phyloP scores from a whole-genome alignment of 2,113 vertebrate genomes.

The Tinamus guttatus region DNA sequence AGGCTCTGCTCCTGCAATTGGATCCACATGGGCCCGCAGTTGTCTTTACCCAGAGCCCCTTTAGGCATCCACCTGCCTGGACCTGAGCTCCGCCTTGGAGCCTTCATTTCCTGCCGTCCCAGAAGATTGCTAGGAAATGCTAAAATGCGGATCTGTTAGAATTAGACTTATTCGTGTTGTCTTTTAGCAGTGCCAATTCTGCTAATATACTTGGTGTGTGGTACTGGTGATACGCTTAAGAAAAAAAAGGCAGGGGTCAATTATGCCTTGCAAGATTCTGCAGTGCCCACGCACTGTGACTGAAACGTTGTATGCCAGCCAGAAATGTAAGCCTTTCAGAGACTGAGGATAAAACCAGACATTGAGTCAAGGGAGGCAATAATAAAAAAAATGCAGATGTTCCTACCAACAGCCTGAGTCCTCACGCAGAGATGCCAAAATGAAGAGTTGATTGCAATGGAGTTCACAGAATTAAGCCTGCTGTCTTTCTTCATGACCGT shows the following conservation, averaged over 20 bases:
- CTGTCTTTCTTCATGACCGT: not conserved
- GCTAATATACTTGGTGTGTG: not conserved
- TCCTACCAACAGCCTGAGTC: not conserved
- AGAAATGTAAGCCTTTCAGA: constrained; percentile 3
- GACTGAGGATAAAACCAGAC: not conserved
- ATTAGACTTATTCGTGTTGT: not conserved
- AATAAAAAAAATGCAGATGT: not conserved
- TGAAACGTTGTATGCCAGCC: not conserved
- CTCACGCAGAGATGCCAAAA: not conserved
- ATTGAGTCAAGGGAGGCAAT: not conserved
- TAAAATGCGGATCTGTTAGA: not conserved
- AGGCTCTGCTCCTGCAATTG: constrained; percentile 33
- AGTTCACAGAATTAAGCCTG: not conserved
- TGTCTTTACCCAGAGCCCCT: not conserved
- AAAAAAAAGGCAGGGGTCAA: constrained; percentile 57
- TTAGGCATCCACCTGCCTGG: constrained; percentile 51
- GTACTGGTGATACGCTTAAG: not conserved
- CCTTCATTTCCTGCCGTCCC: constrained; percentile 54
- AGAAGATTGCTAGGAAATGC: not conserved
- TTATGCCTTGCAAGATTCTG: not conserved
- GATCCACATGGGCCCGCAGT: not conserved
- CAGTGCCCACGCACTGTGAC: not conserved
- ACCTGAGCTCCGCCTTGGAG: constrained; percentile 45
- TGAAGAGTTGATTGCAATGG: not conserved
- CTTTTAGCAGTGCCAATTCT: not conserved